These are phyloP conservation scores for Campopleginae sp. DNA, from an alignment of 2,888 invertebrate genomes.

Conservation along the genomic window DNA sequence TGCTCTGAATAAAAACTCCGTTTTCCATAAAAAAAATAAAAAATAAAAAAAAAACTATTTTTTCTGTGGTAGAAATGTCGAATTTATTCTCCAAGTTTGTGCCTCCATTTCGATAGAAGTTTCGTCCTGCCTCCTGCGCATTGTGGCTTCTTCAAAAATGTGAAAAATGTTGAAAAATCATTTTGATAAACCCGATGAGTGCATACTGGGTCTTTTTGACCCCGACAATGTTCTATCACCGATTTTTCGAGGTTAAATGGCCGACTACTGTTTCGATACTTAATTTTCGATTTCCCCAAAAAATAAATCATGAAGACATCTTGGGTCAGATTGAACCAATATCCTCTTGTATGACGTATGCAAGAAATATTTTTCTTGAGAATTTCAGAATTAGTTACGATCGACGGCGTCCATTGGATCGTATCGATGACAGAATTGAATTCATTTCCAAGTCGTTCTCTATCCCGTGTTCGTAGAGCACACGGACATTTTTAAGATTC, in stretches of 20 bases:
- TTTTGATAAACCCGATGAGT: no score
- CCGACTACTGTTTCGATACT: no score
- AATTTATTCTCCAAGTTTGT: neutral
- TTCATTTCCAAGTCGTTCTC: neutral
- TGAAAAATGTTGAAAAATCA: neutral
- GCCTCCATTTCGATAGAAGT: neutral
- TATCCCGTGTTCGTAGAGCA: neutral
- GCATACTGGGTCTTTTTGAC: no score
- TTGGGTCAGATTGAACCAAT: no score
- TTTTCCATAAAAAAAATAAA: neutral
- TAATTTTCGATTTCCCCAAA: no score
- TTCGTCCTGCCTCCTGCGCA: neutral
- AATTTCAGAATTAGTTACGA: neutral
- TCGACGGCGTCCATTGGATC: neutral
- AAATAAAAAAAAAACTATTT: neutral
- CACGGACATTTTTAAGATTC: neutral
- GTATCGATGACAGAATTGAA: neutral
- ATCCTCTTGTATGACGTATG: no score
- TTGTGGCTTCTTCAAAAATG: neutral
- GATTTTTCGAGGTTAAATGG: no score
- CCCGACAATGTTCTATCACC: no score
- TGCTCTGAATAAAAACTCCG: neutral
- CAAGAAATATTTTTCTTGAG: neutral
- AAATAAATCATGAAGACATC: no score
- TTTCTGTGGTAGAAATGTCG: constrained; percentile 4